These are phyloP conservation scores for Resseliella maxima DNA, from an alignment of 2,888 invertebrate species.

Conservation along the genomic window DNA sequence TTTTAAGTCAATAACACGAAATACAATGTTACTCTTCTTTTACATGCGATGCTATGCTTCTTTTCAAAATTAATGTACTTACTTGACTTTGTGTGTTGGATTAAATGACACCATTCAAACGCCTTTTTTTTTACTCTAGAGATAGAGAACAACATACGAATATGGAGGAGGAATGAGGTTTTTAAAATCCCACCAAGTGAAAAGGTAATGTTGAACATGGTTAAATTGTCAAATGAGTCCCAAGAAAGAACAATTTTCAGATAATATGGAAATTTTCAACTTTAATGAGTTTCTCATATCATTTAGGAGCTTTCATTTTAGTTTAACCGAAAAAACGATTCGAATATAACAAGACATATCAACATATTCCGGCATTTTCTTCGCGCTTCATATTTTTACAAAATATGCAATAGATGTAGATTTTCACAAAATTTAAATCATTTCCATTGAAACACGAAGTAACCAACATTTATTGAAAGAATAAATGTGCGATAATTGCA, in stretches of 20 bases:
- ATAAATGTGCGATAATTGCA: background rate
- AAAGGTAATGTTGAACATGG: slow-evolving; percentile 48
- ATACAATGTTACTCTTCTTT: background rate
- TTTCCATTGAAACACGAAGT: background rate
- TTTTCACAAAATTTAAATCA: background rate
- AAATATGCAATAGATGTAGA: too few relatives aligned
- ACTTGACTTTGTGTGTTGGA: slow-evolving; percentile 1
- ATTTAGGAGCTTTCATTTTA: background rate
- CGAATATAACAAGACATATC: background rate
- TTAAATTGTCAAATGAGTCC: slow-evolving; percentile 38
- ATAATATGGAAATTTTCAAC: background rate
- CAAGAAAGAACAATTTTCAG: slow-evolving; percentile 38
- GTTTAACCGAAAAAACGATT: background rate
- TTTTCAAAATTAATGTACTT: background rate
- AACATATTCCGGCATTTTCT: background rate
- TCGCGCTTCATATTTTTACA: background rate
- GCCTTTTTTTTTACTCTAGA: background rate
- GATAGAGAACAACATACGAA: slow-evolving; percentile 11
- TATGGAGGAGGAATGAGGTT: background rate
- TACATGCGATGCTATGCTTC: background rate
- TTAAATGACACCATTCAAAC: background rate
- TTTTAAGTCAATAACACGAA: slow-evolving; percentile 5
- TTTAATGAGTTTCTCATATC: background rate
- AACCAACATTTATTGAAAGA: too few relatives aligned
- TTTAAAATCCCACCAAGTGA: slow-evolving; percentile 10